A percentile compares a stretch with the other conserved stretches of the same genome.
phyloP scores from a whole-genome alignment of 2,797 vertebrate species.

The Valencia hispanica region DNA sequence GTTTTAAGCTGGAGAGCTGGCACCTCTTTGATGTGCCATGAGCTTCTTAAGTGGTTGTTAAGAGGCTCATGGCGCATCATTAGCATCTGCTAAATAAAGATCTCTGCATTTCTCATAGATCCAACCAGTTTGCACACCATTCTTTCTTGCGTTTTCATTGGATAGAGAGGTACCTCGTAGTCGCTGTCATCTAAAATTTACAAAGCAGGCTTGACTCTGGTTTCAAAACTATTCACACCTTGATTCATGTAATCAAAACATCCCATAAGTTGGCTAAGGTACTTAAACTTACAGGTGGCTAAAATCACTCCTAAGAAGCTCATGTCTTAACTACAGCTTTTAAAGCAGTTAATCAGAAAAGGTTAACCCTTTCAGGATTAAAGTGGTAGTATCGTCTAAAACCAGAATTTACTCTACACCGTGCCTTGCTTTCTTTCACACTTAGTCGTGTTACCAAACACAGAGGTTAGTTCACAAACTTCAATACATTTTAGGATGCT shows the following conservation, averaged over 20 bases:
- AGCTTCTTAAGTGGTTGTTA: neutral
- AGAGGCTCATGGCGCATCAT: conserved; percentile 1
- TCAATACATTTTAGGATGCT: neutral
- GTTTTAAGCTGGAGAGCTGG: neutral
- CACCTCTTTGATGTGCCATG: conserved; percentile 1
- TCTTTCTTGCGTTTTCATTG: neutral
- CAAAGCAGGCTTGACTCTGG: neutral
- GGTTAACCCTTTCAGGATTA: neutral
- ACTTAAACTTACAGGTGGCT: conserved; percentile 12
- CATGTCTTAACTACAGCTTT: neutral
- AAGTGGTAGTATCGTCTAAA: neutral
- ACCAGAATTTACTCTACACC: neutral
- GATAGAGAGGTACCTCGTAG: neutral
- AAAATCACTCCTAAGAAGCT: conserved; percentile 6
- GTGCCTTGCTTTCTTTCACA: neutral
- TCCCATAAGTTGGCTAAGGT: neutral
- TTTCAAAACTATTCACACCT: neutral
- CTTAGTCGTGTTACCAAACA: neutral
- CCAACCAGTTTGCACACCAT: neutral
- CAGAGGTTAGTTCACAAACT: neutral
- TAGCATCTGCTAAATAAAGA: conserved; percentile 1
- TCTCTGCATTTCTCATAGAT: neutral
- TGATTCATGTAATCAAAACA: conserved; percentile 3
- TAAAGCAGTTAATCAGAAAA: conserved; percentile 1
- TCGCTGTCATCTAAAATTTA: neutral